Evolutionary conservation across 2,888 invertebrate genomes (phyloP).

Genomic region (Cantharis rufa): DNA sequence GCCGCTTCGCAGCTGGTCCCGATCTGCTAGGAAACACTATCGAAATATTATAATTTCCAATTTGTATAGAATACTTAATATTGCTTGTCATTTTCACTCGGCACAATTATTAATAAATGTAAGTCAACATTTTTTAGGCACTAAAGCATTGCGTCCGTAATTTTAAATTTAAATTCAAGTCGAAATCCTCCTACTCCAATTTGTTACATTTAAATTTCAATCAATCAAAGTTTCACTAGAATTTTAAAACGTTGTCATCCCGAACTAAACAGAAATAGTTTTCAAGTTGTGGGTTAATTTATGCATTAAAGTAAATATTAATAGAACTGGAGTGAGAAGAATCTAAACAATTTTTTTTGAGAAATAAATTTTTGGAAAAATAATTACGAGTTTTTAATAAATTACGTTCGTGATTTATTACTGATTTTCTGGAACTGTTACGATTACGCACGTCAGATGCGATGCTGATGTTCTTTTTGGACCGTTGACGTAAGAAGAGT

Average conservation of each 20-base stretch:
- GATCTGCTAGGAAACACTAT: background rate
- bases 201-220: background rate
- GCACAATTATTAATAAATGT: background rate
- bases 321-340: background rate
- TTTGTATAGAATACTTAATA: background rate
- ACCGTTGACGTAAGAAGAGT: background rate
- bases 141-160: background rate
- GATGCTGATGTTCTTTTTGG: background rate
- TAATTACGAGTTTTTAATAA: background rate
- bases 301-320: background rate
- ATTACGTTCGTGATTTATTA: background rate
- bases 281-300: background rate
- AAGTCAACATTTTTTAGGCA: background rate
- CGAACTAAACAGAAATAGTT: background rate
- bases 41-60: background rate
- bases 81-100: background rate
- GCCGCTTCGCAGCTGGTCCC: background rate
- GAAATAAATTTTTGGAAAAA: background rate
- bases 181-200: background rate
- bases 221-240: background rate
- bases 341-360: background rate
- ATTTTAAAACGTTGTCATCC: background rate
- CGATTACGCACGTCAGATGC: background rate
- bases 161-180: background rate
- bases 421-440: background rate